Percentiles rank a stretch among this genome's conserved stretches.
Evolutionary conservation across 2,888 invertebrate genomes (phyloP).

Genomic region (Erebia palarica): DNA sequence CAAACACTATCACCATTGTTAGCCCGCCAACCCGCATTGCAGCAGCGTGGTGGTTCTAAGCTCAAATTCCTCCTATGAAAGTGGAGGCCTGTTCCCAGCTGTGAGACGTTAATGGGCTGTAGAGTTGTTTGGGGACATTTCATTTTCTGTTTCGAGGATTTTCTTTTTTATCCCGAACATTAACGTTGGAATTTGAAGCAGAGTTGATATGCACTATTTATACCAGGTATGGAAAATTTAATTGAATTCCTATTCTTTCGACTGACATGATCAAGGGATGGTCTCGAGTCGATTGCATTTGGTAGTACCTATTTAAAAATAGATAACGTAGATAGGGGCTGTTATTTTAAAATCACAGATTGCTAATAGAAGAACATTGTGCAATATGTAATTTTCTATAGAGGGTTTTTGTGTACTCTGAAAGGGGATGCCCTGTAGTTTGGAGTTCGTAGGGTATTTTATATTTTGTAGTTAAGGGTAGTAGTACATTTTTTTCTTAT

Average conservation of each 20-base stretch:
- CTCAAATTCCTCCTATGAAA: no score
- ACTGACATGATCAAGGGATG: conserved; percentile 5
- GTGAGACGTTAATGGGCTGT: neutral
- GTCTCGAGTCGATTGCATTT: conserved; percentile 48
- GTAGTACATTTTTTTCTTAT: conserved; percentile 42
- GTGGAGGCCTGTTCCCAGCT: no score
- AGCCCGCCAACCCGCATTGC: no score
- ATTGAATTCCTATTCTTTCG: neutral
- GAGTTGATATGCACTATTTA: neutral
- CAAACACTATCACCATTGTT: no score
- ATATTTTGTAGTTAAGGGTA: conserved; percentile 50
- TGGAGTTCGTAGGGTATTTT: conserved; percentile 50
- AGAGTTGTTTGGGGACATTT: neutral
- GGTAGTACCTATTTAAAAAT: conserved; percentile 50
- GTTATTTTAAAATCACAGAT: conserved; percentile 61
- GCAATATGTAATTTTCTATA: conserved; percentile 54
- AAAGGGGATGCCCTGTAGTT: conserved; percentile 57
- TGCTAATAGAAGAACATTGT: conserved; percentile 57
- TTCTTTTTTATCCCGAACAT: no score
- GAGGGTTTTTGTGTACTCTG: conserved; percentile 51
- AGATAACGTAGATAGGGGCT: conserved; percentile 71
- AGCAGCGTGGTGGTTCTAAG: no score
- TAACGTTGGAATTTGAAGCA: no score
- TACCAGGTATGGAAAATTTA: neutral
- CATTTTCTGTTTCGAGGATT: neutral